Evolutionary conservation across 2,888 invertebrate species (phyloP).

Genomic region (Drosophila pseudotakahashii): DNA sequence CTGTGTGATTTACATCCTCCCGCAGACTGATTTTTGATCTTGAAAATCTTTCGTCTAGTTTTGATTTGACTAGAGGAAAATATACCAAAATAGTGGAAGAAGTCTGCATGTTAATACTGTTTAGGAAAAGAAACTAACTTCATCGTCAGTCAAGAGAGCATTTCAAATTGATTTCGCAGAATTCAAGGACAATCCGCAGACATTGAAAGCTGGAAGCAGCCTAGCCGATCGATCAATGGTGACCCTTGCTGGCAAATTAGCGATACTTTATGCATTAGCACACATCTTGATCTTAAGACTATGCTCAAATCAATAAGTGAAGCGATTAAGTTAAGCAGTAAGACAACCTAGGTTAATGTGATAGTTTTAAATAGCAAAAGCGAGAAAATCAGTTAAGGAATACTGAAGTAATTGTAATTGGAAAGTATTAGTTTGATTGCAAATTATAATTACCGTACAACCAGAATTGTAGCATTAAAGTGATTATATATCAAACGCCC

Average conservation of each 20-base stretch:
- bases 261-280: conserved; percentile 2
- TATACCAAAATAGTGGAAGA: conserved; percentile 39
- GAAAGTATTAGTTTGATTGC: conserved; percentile 41
- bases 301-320: conserved; percentile 19
- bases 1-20: conserved; percentile 22
- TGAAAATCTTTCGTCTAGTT: conserved; percentile 25
- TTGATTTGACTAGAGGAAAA: conserved; percentile 11
- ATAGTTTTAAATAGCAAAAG: conserved; percentile 21
- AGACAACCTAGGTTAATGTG: conserved; percentile 21
- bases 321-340: conserved; percentile 18
- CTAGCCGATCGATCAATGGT: conserved; percentile 13
- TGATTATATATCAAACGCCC: conserved; percentile 4
- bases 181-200: conserved; percentile 14
- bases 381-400: conserved; percentile 2
- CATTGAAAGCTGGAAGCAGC: no score
- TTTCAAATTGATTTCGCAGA: conserved; percentile 12
- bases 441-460: conserved; percentile 19
- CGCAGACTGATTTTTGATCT: conserved; percentile 44
- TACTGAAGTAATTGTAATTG: conserved; percentile 15
- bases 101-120: conserved; percentile 32
- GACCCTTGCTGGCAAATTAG: conserved; percentile 11
- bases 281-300: conserved; percentile 20
- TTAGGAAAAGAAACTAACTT: conserved; percentile 26
- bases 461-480: conserved; percentile 5
- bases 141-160: conserved; percentile 12